Evolutionary conservation across 2,113 vertebrate species (phyloP), one percentile per base, ranked within the genome.

Genomic region (Plestiodon gilberti): DNA sequence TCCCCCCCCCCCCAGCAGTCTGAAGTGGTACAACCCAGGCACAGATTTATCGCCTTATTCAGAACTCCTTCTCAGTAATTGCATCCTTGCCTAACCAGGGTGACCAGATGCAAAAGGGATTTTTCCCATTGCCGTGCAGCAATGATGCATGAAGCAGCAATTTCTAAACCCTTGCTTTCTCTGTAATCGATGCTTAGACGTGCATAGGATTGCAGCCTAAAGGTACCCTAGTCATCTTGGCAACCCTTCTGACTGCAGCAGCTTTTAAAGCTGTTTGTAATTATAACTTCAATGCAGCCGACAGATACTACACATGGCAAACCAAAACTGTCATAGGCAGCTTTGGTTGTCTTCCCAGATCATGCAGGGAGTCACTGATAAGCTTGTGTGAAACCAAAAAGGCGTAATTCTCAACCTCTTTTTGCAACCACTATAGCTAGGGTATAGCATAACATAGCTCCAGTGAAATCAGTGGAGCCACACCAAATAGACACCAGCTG

Each of bases 401-500:
- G 77, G 59, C 9, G 79, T 62, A 3, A 64, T 55, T 88, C 71
- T 35, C 69, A 33, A 35, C 70, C 73, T 90, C 85, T n/a, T 76
- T 22, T 33, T 78, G 52, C 52, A 67, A 65, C 1, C 7, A 1
- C 52, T 1, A 5, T 77, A n/a, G 23, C 79, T 10, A 75, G 14
- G 25, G 20, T 13, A 17, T 73, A 35, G 28, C 17, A 10, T 23
- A 17, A 74, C 59, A 43, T 7, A 43, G 25, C 65, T 59, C 64
- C 35, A 35, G 38, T 25, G 62, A 64, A 78, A 86, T 61, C 40
- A 70, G 48, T 1, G 0, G 7, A 81, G 69, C 71, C 0, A 0
- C 0, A 0, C 62, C 48, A 82, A 61, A 38, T 1, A 64, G 38
- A 35, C 0, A 0, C 89, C 69, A 59, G 81, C 59, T 4, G 57